phyloP scores from a whole-genome alignment of 2,888 invertebrate species.

The Punctoribates punctum region DNA sequence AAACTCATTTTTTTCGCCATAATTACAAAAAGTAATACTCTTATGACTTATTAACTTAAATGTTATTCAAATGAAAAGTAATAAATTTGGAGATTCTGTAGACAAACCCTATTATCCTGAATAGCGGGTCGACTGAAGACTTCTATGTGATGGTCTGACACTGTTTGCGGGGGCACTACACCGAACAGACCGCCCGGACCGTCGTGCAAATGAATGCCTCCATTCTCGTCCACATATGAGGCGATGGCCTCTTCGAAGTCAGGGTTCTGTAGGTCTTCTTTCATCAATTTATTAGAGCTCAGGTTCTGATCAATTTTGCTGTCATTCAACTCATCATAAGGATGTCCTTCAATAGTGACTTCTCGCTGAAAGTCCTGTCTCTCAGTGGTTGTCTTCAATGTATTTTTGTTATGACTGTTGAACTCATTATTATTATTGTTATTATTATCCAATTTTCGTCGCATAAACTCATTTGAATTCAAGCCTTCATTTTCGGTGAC shows the following conservation, averaged over 20 bases:
- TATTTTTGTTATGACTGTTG: neutral
- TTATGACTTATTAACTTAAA: no score
- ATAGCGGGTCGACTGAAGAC: constrained; percentile 21
- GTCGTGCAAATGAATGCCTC: constrained; percentile 48
- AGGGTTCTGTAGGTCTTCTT: constrained; percentile 46
- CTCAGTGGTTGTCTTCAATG: neutral
- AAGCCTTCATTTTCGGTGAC: no score
- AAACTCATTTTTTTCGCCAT: no score
- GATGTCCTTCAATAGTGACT: neutral
- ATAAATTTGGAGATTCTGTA: no score
- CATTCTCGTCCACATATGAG: constrained; percentile 48
- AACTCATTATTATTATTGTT: no score
- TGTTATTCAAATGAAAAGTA: no score
- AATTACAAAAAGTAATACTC: no score
- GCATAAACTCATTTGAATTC: no score
- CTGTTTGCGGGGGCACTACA: constrained; percentile 16
- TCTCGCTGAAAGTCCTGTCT: neutral
- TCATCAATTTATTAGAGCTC: neutral
- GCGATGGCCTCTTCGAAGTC: constrained; percentile 48
- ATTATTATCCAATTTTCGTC: no score
- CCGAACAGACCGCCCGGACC: constrained; percentile 44
- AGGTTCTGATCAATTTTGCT: neutral
- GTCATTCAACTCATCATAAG: neutral
- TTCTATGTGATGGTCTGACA: constrained; percentile 5
- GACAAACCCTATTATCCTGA: constrained; percentile 24